These are phyloP conservation scores for Gastrophryne carolinensis DNA, from an alignment of 2,797 vertebrate species.

Conservation along the genomic window DNA sequence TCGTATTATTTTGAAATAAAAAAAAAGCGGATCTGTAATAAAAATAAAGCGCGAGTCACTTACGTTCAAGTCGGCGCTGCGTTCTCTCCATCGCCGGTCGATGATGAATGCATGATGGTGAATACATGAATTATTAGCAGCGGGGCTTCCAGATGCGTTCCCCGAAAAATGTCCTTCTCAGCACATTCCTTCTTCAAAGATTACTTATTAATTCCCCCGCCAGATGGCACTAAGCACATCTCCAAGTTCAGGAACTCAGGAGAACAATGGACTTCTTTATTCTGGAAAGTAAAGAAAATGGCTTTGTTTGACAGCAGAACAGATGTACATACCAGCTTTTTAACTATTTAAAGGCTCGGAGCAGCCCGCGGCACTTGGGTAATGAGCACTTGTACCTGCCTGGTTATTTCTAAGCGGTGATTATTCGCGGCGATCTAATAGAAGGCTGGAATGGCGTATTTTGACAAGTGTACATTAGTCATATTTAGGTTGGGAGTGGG, in stretches of 20 bases:
- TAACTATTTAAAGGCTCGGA: constrained; percentile 15
- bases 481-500: constrained; percentile 10
- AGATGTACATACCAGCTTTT: constrained; percentile 45
- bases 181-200: constrained; percentile 18
- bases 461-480: constrained; percentile 26
- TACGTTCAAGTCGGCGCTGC: background rate
- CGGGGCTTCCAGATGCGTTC: constrained; percentile 12
- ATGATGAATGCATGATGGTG: background rate
- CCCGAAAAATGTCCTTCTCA: constrained; percentile 22
- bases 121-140: constrained; percentile 8
- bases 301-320: constrained; percentile 43
- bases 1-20: background rate
- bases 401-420: background rate
- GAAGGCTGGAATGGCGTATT: constrained; percentile 18
- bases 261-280: constrained; percentile 61
- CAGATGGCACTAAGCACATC: constrained; percentile 73
- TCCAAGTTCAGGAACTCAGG: constrained; percentile 58
- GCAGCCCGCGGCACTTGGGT: background rate
- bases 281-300: constrained; percentile 40
- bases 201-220: constrained; percentile 58
- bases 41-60: background rate
- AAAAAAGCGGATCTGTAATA: background rate
- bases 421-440: background rate
- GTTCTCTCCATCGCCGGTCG: background rate
- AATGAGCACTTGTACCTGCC: constrained; percentile 10